A percentile compares a stretch with the other conserved stretches of the same genome.
Evolutionary conservation across 2,888 invertebrate genomes (phyloP).

Genomic region (Sabellastarte sp.): DNA sequence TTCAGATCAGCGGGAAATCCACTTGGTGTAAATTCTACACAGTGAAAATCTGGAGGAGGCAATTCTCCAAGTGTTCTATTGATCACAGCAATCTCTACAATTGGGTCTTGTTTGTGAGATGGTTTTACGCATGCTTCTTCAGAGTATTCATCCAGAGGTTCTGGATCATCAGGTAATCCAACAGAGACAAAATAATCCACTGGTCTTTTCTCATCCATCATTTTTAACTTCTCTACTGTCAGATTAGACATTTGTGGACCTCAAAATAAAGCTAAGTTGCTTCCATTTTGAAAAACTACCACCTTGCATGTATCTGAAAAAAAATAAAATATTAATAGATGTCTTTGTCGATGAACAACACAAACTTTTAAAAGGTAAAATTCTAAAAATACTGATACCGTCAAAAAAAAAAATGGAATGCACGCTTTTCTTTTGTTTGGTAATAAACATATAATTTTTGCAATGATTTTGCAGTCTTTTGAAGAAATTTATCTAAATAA

Average conservation of each 20-base stretch:
- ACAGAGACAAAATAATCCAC: slow-evolving; percentile 99
- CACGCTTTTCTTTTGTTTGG: too few relatives aligned
- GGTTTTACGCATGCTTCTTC: slow-evolving; percentile 72
- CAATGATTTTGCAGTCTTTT: too few relatives aligned
- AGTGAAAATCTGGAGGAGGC: slow-evolving; percentile 53
- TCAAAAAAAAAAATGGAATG: too few relatives aligned
- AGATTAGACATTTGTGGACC: too few relatives aligned
- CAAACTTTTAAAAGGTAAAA: too few relatives aligned
- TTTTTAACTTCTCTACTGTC: too few relatives aligned
- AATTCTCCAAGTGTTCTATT: slow-evolving; percentile 79
- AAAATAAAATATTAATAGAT: too few relatives aligned
- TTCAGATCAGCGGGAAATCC: slow-evolving; percentile 91
- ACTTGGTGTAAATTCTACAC: slow-evolving; percentile 60
- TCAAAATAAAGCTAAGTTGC: neutral
- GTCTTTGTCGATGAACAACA: too few relatives aligned
- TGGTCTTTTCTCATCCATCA: slow-evolving; percentile 64
- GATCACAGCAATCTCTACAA: slow-evolving; percentile 90
- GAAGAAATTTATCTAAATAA: too few relatives aligned
- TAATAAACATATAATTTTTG: too few relatives aligned
- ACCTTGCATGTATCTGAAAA: too few relatives aligned
- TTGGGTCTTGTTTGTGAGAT: slow-evolving; percentile 74
- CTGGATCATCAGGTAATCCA: slow-evolving; percentile 80
- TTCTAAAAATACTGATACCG: too few relatives aligned
- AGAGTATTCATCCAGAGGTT: slow-evolving; percentile 69
- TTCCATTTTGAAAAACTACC: neutral